Base-by-base conservation (phyloP, 53 echinoderm and acorn worm species). In the Stichopus horrens region DNA sequence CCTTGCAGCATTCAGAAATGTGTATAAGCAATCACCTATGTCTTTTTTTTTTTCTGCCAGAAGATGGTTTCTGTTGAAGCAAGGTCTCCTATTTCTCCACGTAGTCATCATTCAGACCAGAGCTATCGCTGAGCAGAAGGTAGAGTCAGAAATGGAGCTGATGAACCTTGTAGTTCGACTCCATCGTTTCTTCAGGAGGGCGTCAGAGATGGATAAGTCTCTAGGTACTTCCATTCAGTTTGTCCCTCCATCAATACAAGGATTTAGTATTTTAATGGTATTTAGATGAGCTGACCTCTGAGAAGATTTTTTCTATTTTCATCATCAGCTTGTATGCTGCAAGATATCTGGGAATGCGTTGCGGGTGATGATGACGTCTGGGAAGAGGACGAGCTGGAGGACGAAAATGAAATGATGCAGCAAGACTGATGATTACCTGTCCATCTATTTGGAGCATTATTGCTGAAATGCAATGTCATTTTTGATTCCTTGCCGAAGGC, bases 341-440 rank as follows among this genome's bases (percentile, higher is more conserved):
- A 79, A 54, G 79, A 79, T 21, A 55, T 79, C 55, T 79, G 79
- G 79, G 79, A 79, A 55, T 79, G 79, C 54, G 79, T 79, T 7
- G 79, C 79, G 53, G 79, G 79, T 54, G 79, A 79, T 54, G 79
- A 79, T 19, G 79, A 79, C 21, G 79, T 55, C 55, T 77, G 52
- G 77, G 77, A 77, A 51, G 79, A 79, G 10, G 79, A 79, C 21
- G 53, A 52, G 14, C n/a, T 37, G 10, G 55, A 54, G 13, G 79
- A 79, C 2, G 79, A 79, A 5, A 19, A 71, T 71, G 71, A 71
- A 21, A 20, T n/a, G 14, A 71, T 71, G 71, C 18, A 71, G 21
- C n/a, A 71, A 71, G 71, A 71, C 21, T 71, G 71, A 71, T 7
- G n/a, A n/a, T n/a, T n/a, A 37, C 37, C 37, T 37, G 37, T 37